phyloP scores from a whole-genome alignment of 1,140 invertebrate genomes.

The Leptinotarsa texana region DNA sequence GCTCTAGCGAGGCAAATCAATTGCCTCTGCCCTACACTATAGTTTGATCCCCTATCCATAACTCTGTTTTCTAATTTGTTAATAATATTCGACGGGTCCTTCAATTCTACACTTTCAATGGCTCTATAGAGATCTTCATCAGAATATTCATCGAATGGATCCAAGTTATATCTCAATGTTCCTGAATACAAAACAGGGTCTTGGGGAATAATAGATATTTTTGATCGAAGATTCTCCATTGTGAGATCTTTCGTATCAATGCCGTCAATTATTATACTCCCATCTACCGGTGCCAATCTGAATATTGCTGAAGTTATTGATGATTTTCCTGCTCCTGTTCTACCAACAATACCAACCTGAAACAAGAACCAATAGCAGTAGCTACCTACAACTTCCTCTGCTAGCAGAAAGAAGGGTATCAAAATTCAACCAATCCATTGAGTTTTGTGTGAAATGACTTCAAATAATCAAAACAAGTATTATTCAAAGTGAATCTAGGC shows the following conservation, averaged over 20 bases:
- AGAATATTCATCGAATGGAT: slow-evolving; percentile 75
- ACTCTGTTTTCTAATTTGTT: slow-evolving; percentile 62
- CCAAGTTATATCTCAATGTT: slow-evolving; percentile 79
- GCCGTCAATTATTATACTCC: slow-evolving; percentile 74
- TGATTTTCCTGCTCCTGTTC: slow-evolving; percentile 85
- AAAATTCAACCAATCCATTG: too few species aligned
- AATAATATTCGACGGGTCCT: slow-evolving; percentile 55
- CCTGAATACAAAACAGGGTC: slow-evolving; percentile 82
- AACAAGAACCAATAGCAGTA: neutral
- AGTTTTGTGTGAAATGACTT: too few species aligned
- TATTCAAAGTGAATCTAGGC: too few species aligned
- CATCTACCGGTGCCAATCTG: slow-evolving; percentile 66
- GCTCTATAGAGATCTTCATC: slow-evolving; percentile 70
- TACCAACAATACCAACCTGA: slow-evolving; percentile 68
- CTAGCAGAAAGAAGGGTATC: too few species aligned
- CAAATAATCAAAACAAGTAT: too few species aligned
- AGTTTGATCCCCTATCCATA: slow-evolving; percentile 67
- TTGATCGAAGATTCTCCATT: slow-evolving; percentile 70
- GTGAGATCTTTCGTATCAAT: slow-evolving; percentile 67
- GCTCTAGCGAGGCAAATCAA: slow-evolving; percentile 72
- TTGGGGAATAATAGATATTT: slow-evolving; percentile 84
- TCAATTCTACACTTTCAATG: slow-evolving; percentile 63
- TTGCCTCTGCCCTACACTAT: slow-evolving; percentile 76
- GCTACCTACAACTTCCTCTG: too few species aligned
- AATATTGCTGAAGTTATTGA: slow-evolving; percentile 78